Percentiles rank a stretch among this genome's conserved stretches.
These are phyloP conservation scores for Nemurella pictetii DNA, from an alignment of 2,888 invertebrate genomes.

Conservation along the genomic window DNA sequence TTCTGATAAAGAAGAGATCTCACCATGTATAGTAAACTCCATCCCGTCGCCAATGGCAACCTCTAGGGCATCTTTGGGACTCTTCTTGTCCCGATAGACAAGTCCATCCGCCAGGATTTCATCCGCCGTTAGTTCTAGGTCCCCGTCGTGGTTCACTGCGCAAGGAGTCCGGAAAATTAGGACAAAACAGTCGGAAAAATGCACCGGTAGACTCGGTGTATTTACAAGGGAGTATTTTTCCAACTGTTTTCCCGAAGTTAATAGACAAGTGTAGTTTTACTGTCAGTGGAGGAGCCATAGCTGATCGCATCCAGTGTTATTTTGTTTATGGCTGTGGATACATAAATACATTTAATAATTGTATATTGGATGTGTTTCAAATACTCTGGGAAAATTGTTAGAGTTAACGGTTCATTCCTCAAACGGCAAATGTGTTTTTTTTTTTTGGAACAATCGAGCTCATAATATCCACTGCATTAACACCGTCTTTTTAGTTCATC, in stretches of 20 bases:
- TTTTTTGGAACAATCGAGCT: too few species aligned
- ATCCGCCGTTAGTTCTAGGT: conserved; percentile 52
- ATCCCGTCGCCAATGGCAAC: conserved; percentile 91
- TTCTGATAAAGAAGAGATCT: conserved; percentile 41
- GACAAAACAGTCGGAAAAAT: not conserved
- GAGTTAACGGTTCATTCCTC: not conserved
- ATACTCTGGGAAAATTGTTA: not conserved
- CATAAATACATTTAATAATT: not conserved
- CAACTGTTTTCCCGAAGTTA: not conserved
- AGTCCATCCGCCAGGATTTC: conserved; percentile 82
- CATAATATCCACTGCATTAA: not conserved
- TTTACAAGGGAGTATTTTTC: not conserved
- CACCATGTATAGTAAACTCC: conserved; percentile 92
- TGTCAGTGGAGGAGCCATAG: not conserved
- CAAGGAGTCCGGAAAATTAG: not conserved
- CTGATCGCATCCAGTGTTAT: not conserved
- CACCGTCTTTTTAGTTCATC: not conserved
- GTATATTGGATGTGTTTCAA: not conserved
- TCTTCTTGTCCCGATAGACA: conserved; percentile 84
- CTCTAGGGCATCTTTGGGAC: conserved; percentile 82
- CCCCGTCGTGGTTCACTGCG: conserved; percentile 59
- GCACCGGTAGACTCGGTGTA: not conserved
- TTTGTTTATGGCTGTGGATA: not conserved
- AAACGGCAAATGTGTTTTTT: not conserved
- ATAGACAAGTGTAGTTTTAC: not conserved